Evolutionary conservation across 2,113 vertebrate genomes (phyloP).

Genomic region (Apistogramma diplotaenia): DNA sequence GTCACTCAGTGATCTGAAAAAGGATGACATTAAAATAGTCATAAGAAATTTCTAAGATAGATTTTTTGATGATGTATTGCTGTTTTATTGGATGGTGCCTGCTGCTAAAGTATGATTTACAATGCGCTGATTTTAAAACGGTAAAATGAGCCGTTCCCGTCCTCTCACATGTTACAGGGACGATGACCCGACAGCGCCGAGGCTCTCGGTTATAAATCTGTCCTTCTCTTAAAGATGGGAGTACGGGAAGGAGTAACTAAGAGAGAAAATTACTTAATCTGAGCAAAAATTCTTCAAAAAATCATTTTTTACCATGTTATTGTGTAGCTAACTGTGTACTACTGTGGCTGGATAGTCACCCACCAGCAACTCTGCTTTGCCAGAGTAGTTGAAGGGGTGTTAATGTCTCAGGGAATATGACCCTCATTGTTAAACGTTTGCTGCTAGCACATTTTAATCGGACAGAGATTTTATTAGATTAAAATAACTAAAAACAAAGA

Average conservation of each 20-base stretch:
- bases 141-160: background rate
- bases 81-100: constrained; percentile 3
- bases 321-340: too few relatives aligned
- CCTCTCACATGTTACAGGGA: constrained; percentile 18
- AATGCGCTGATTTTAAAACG: constrained; percentile 15
- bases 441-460: background rate
- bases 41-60: background rate
- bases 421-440: background rate
- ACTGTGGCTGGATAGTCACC: too few relatives aligned
- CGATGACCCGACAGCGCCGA: constrained; percentile 5
- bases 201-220: constrained; percentile 2
- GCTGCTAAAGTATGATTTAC: constrained; percentile 33
- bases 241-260: background rate
- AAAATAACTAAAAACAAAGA: background rate
- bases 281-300: background rate
- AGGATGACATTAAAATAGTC: background rate
- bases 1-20: background rate
- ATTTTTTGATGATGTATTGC: background rate
- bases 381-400: background rate
- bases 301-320: too few relatives aligned
- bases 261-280: background rate
- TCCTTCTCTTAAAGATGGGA: background rate
- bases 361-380: background rate
- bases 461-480: background rate
- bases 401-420: background rate